Base-by-base conservation (phyloP, 2,113 vertebrate species). In the Pagrus major region DNA sequence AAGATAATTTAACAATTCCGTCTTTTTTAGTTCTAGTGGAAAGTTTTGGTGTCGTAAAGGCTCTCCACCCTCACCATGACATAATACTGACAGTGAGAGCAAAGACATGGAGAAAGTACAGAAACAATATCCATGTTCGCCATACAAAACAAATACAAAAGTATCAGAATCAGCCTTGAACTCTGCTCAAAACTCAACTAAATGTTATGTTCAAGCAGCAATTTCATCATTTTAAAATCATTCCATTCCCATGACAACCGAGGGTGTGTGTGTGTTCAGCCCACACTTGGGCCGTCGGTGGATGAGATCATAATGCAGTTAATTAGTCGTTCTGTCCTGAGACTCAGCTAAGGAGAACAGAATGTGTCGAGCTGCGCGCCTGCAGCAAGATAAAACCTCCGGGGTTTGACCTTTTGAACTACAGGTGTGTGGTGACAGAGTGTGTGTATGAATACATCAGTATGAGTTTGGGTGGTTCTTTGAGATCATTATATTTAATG, bases 281-380 rank as follows among this genome's bases (percentile, higher is more conserved):
- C 11, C 4, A 23, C n/a, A 37, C 14, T 39, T 4, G 39, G 63
- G 46, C 67, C 54, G 20, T 44, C 14, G 5, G 29, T 2, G 5
- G 72, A 58, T 75, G 80, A 87, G 54, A 44, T 88, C 76, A 88
- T 23, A 51, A 71, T 54, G 65, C 37, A 27, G 55, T 37, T 70
- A 82, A 80, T 69, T 73, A 56, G 33, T 35, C 31, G 16, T 21
- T 59, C 64, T 77, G 67, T 83, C 54, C 66, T 20, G 33, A 70
- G 69, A 72, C 46, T 51, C 12, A 7, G 58, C 60, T 39, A 46
- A 35, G 46, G 59, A 68, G 59, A 78, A 83, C 71, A 69, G 27
- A 79, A 80, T n/a, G 37, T 83, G 64, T 69, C 3, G 2, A 35
- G 33, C 4, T 58, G 21, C 66, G 29, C 3, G 33, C 23, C 71